These are phyloP conservation scores for Empidonax traillii DNA, from an alignment of 2,113 vertebrate genomes.

Conservation along the genomic window DNA sequence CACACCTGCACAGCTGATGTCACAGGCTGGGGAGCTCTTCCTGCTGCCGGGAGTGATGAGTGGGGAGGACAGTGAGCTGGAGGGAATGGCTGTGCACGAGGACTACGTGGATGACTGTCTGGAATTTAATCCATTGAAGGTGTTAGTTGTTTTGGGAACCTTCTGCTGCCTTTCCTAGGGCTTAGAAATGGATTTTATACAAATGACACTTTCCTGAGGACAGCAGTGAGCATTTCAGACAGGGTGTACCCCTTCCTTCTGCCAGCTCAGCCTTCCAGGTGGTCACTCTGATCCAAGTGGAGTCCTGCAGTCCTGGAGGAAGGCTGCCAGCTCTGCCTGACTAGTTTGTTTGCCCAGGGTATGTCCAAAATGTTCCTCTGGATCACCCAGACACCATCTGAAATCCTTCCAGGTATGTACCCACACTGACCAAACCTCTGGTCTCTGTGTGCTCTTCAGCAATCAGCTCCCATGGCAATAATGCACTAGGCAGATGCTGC, in stretches of 20 bases:
- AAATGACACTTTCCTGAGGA: not conserved
- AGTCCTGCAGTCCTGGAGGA: not conserved
- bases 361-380: not conserved
- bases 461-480: fast-evolving
- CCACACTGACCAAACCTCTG: not conserved
- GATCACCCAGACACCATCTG: not conserved
- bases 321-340: not conserved
- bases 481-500: not conserved
- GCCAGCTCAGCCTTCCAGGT: fast-evolving
- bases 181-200: not conserved
- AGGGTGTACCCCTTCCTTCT: not conserved
- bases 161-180: not conserved
- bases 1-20: fast-evolving
- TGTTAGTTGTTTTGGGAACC: not conserved
- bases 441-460: fast-evolving
- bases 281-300: not conserved
- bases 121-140: not conserved
- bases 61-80: fast-evolving
- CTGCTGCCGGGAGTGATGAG: too few relatives aligned
- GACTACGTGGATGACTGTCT: fast-evolving
- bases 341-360: not conserved
- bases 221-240: not conserved
- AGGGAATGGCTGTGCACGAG: not conserved
- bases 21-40: not conserved
- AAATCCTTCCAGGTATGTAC: not conserved